Conservation (phyloP, 2,113 vertebrate species). For the Argyrosomus japonicus region DNA sequence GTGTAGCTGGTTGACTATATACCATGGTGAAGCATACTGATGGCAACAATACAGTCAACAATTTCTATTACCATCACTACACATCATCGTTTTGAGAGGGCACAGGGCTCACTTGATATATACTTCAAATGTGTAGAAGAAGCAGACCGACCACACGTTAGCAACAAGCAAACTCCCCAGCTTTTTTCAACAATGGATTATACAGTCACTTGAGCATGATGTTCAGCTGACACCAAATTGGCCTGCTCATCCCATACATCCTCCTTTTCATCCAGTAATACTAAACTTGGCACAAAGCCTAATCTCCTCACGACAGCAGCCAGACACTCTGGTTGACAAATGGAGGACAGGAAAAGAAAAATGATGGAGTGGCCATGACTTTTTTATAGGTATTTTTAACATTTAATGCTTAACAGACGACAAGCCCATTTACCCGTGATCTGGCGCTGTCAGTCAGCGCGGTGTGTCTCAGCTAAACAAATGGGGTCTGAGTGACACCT, state of each 20-base stretch:
- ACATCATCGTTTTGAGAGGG: neutral
- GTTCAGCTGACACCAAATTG: slow-evolving; percentile 8
- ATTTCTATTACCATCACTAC: neutral
- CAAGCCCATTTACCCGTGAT: slow-evolving; percentile 38
- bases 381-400: slow-evolving; percentile 42
- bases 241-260: slow-evolving; percentile 11
- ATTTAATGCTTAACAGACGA: slow-evolving; percentile 35
- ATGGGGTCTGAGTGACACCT: slow-evolving; percentile 29
- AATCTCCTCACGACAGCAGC: slow-evolving; percentile 48
- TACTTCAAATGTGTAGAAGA: neutral
- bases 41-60: neutral
- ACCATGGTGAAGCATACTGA: neutral
- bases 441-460: slow-evolving; percentile 44
- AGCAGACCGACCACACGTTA: neutral
- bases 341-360: slow-evolving; percentile 52
- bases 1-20: neutral
- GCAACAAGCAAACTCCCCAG: neutral
- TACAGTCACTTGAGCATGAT: slow-evolving; percentile 1
- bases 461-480: slow-evolving; percentile 19
- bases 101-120: neutral
- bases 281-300: slow-evolving; percentile 27
- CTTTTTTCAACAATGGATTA: neutral
- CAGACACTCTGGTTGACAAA: slow-evolving; percentile 49
- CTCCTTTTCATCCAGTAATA: slow-evolving; percentile 36
- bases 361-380: slow-evolving; percentile 34